A percentile compares a stretch with the other conserved stretches of the same genome.
Conservation (phyloP, 2,888 invertebrate species). For the Tenthredo distinguenda region DNA sequence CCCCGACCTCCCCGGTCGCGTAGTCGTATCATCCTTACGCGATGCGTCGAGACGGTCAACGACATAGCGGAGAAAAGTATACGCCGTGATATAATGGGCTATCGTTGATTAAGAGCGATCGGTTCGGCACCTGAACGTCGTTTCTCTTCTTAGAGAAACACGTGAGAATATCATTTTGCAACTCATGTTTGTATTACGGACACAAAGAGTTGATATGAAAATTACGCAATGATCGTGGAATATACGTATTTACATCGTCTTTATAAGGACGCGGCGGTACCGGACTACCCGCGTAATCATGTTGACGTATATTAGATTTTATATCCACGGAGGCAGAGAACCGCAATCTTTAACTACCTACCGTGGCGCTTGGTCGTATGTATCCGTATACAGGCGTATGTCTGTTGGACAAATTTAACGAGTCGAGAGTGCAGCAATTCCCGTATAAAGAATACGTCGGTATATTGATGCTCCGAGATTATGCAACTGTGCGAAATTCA, state of each 20-base stretch:
- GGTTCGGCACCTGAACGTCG: not conserved
- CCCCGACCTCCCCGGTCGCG: constrained; percentile 37
- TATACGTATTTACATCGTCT: not conserved
- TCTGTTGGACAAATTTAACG: not conserved
- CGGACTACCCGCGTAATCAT: not conserved
- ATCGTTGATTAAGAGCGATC: too few relatives aligned
- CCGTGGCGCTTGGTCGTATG: not conserved
- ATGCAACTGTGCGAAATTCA: not conserved
- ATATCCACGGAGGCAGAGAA: not conserved
- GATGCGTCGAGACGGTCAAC: constrained; percentile 1
- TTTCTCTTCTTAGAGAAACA: not conserved
- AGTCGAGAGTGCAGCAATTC: not conserved
- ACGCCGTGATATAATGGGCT: too few relatives aligned
- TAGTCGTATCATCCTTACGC: not conserved
- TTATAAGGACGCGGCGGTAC: constrained; percentile 17
- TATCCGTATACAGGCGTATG: not conserved
- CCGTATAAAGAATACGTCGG: not conserved
- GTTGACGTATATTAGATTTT: not conserved
- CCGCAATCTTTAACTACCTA: not conserved
- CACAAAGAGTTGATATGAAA: not conserved
- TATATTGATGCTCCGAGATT: not conserved
- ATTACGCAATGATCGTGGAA: not conserved
- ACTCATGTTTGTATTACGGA: not conserved
- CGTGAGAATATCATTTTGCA: not conserved
- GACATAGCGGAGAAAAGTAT: not conserved